Conservation (phyloP, 2,888 invertebrate genomes). For the Lithodes maja region DNA sequence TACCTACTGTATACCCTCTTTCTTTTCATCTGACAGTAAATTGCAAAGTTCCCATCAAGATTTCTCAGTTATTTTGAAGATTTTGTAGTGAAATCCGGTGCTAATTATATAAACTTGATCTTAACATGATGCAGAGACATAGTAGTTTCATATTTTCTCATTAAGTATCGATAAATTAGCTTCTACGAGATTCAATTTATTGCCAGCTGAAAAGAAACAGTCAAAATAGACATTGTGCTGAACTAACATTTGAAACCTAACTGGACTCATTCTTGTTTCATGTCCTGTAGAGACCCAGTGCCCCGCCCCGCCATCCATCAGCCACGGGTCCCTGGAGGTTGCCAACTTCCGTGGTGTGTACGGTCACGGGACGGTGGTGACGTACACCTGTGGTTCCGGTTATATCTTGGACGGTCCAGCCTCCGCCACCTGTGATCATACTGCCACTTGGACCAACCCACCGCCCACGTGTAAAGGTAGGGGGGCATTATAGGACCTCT, state of each 20-base stretch:
- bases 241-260: background rate
- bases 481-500: background rate
- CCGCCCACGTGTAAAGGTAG: slow-evolving; percentile 56
- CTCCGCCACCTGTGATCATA: slow-evolving; percentile 49
- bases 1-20: too few species aligned
- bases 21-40: too few species aligned
- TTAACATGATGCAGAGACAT: too few species aligned
- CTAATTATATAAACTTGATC: too few species aligned
- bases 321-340: slow-evolving; percentile 71
- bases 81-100: too few species aligned
- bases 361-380: slow-evolving; percentile 71
- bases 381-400: slow-evolving; percentile 71
- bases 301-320: slow-evolving; percentile 68
- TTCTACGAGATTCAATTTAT: too few species aligned
- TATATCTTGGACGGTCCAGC: slow-evolving; percentile 64
- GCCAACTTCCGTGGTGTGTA: slow-evolving; percentile 70
- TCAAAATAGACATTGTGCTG: background rate
- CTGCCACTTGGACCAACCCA: slow-evolving; percentile 49
- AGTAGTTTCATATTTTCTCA: too few species aligned
- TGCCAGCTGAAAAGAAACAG: background rate
- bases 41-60: too few species aligned
- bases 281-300: slow-evolving; percentile 70
- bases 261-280: background rate
- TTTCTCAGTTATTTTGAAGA: too few species aligned
- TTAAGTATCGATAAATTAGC: too few species aligned